These are phyloP conservation scores for Hydrolagus affinis DNA, from an alignment of 2,113 vertebrate genomes.

Conservation along the genomic window DNA sequence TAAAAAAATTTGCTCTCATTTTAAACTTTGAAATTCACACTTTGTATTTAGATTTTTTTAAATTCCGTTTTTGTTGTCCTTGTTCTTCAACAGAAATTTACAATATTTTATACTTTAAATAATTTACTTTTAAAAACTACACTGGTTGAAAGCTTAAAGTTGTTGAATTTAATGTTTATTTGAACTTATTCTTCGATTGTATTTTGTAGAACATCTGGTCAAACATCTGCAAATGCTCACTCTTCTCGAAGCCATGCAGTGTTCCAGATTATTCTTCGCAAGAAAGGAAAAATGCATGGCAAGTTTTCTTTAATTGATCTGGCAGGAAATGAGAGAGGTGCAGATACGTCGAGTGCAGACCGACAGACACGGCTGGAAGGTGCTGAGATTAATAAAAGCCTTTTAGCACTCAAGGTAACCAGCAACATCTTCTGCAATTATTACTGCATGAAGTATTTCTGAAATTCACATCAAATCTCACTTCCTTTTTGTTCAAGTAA, in stretches of 20 bases:
- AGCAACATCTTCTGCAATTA: background rate
- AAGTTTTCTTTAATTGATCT: slow-evolving; percentile 97
- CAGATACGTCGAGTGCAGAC: slow-evolving; percentile 92
- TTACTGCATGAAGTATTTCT: background rate
- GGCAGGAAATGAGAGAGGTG: slow-evolving; percentile 93
- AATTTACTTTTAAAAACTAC: background rate
- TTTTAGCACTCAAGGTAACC: slow-evolving; percentile 90
- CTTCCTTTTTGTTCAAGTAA: background rate
- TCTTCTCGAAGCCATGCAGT: slow-evolving; percentile 95
- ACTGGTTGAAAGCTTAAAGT: background rate
- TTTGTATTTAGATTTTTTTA: no score
- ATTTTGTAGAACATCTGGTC: slow-evolving; percentile 80
- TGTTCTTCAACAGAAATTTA: no score
- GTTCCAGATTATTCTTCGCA: slow-evolving; percentile 90
- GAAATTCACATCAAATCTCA: background rate
- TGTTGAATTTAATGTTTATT: background rate
- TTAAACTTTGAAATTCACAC: no score
- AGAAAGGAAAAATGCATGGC: slow-evolving; percentile 88
- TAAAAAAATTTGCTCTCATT: no score
- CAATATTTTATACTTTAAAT: slow-evolving; percentile 1
- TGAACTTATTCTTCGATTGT: background rate
- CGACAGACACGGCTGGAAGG: slow-evolving; percentile 91
- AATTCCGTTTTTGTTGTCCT: no score
- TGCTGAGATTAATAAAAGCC: slow-evolving; percentile 97
- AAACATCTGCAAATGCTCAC: slow-evolving; percentile 90